Evolutionary conservation across 2,888 invertebrate species (phyloP).

Genomic region (Salticus scenicus): DNA sequence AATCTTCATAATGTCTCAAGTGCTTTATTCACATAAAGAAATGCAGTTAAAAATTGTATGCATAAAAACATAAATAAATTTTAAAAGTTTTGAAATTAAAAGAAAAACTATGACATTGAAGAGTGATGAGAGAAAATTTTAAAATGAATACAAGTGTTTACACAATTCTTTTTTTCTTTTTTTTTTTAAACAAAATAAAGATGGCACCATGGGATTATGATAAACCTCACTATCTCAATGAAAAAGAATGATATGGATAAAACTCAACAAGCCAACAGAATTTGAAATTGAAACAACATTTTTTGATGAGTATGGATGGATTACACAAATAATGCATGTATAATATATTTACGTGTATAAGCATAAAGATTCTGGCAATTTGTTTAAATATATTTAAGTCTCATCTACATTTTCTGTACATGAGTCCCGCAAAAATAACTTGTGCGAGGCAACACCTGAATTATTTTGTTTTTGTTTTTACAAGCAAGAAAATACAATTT

Average conservation of each 20-base stretch:
- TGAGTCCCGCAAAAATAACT: slow-evolving; percentile 10
- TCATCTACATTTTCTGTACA: slow-evolving; percentile 24
- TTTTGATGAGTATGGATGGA: slow-evolving; percentile 25
- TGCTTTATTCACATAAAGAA: background rate
- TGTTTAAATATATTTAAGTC: slow-evolving; percentile 28
- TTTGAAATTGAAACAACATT: slow-evolving; percentile 3
- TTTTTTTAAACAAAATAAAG: slow-evolving; percentile 4
- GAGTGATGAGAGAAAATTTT: background rate
- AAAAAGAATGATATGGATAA: background rate
- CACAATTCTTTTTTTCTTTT: background rate
- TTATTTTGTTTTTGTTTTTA: slow-evolving; percentile 20
- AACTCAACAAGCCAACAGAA: slow-evolving; percentile 24
- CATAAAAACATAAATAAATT: slow-evolving; percentile 22
- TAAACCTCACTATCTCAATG: slow-evolving; percentile 4
- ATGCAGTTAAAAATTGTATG: slow-evolving; percentile 10
- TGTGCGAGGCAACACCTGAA: slow-evolving; percentile 24
- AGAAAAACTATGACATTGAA: background rate
- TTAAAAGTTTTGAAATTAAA: slow-evolving; percentile 7
- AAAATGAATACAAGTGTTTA: background rate
- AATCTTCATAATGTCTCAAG: background rate
- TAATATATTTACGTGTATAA: slow-evolving; percentile 26
- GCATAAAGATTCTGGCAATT: slow-evolving; percentile 31
- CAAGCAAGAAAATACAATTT: slow-evolving; percentile 35
- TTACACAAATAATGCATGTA: slow-evolving; percentile 27
- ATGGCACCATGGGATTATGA: slow-evolving; percentile 21